A percentile compares a stretch with the other conserved stretches of the same genome.
These are phyloP conservation scores for Trissolcus basalis DNA, from an alignment of 1,140 invertebrate genomes.

Conservation along the genomic window DNA sequence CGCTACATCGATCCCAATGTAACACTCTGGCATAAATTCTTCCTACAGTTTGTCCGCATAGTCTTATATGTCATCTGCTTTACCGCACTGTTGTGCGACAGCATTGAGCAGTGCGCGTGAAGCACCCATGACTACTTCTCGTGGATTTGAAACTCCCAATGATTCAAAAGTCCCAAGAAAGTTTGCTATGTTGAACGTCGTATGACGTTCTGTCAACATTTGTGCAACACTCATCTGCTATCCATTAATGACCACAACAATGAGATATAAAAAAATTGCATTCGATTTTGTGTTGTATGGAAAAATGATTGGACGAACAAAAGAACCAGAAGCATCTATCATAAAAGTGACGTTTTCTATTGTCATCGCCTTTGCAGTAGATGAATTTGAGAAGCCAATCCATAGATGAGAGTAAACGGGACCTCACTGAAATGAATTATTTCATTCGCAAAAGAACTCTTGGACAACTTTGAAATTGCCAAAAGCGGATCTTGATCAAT, in stretches of 20 bases:
- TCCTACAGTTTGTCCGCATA: conserved; percentile 11
- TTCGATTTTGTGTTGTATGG: conserved; percentile 1
- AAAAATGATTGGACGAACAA: background rate
- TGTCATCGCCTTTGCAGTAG: too few relatives aligned
- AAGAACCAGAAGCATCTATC: conserved; percentile 16
- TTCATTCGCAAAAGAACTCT: too few relatives aligned
- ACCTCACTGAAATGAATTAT: too few relatives aligned
- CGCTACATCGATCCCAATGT: background rate
- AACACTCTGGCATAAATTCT: conserved; percentile 7
- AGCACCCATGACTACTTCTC: conserved; percentile 14
- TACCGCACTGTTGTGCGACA: conserved; percentile 2
- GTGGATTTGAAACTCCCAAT: conserved; percentile 2
- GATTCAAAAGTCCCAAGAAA: background rate
- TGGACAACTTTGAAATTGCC: too few relatives aligned
- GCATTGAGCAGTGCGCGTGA: conserved; percentile 25
- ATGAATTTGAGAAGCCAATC: too few relatives aligned
- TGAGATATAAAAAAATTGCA: conserved; percentile 18
- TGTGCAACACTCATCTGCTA: conserved; percentile 17
- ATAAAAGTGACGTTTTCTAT: background rate
- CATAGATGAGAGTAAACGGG: too few relatives aligned
- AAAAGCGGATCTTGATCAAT: too few relatives aligned
- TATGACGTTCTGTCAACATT: conserved; percentile 19
- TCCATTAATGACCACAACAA: conserved; percentile 3
- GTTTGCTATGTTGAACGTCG: background rate
- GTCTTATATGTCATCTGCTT: conserved; percentile 7